A percentile compares a stretch with the other conserved stretches of the same genome.
Conservation (phyloP, 2,113 vertebrate genomes). For the Syrmaticus mikado region DNA sequence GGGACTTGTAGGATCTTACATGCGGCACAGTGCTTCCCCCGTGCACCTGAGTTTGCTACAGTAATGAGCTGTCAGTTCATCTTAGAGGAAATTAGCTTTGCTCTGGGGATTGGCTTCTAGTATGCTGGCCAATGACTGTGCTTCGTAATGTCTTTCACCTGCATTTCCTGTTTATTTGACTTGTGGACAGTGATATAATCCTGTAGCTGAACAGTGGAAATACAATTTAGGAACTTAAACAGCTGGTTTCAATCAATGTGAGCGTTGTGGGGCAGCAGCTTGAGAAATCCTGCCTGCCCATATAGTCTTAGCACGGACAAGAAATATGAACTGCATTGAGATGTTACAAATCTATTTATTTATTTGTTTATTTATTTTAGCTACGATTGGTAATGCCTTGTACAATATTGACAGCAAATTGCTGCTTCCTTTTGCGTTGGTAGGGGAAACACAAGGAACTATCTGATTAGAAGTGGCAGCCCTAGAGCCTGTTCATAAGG, state of each 20-base stretch:
- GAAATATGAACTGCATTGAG: neutral
- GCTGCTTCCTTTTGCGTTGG: neutral
- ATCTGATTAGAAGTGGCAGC: neutral
- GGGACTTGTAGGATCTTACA: neutral
- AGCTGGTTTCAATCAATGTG: neutral
- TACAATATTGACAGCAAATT: neutral
- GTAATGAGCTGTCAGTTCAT: neutral
- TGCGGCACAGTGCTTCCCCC: neutral
- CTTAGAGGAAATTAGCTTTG: neutral
- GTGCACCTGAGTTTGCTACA: neutral
- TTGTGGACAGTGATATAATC: neutral
- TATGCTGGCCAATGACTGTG: neutral
- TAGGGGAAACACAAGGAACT: neutral
- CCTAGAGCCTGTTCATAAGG: neutral
- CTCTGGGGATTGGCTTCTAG: neutral
- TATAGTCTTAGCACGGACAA: neutral
- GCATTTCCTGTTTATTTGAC: neutral
- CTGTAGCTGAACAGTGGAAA: neutral
- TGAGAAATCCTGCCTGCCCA: neutral
- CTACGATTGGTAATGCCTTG: constrained; percentile 1
- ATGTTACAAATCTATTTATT: neutral
- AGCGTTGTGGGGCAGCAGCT: neutral
- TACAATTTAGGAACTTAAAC: neutral
- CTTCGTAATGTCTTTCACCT: neutral
- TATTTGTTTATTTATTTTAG: neutral